Evolutionary conservation across 1,140 invertebrate genomes (phyloP).

Genomic region (Heliconius nattereri): DNA sequence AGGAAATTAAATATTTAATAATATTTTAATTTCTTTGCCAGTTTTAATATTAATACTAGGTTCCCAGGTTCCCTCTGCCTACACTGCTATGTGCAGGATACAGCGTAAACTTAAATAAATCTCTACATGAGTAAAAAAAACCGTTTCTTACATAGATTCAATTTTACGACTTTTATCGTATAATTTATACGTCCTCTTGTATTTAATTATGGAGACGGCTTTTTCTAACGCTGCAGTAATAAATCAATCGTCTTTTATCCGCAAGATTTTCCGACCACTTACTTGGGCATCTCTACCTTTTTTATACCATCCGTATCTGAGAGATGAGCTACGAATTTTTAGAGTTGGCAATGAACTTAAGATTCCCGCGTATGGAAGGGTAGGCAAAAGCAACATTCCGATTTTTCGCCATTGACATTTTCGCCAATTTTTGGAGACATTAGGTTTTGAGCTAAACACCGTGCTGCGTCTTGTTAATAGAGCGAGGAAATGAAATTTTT

Average conservation of each 20-base stretch:
- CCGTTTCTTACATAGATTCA: not conserved
- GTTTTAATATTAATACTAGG: too few relatives aligned
- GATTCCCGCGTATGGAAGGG: not conserved
- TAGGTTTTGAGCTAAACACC: too few relatives aligned
- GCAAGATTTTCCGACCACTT: conserved; percentile 36
- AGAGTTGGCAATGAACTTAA: not conserved
- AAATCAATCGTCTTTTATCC: conserved; percentile 47
- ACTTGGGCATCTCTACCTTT: conserved; percentile 27
- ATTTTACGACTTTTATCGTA: not conserved
- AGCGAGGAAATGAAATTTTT: too few relatives aligned
- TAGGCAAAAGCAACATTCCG: too few relatives aligned
- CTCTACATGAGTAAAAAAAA: not conserved
- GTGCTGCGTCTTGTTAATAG: too few relatives aligned
- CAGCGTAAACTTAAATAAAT: too few relatives aligned
- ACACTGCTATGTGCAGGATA: too few relatives aligned
- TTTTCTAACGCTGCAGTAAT: conserved; percentile 37
- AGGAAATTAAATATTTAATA: too few relatives aligned
- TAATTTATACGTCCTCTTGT: not conserved
- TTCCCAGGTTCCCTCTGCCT: too few relatives aligned
- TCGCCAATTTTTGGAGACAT: too few relatives aligned
- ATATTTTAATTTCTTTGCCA: too few relatives aligned
- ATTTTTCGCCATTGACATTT: too few relatives aligned
- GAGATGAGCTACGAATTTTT: conserved; percentile 15
- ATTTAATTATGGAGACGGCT: conserved; percentile 17
- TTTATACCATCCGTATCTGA: conserved; percentile 37